Percentiles rank a stretch among this genome's conserved stretches.
Evolutionary conservation across 1,140 invertebrate species (phyloP).

Genomic region (Brachionus rotundiformis): DNA sequence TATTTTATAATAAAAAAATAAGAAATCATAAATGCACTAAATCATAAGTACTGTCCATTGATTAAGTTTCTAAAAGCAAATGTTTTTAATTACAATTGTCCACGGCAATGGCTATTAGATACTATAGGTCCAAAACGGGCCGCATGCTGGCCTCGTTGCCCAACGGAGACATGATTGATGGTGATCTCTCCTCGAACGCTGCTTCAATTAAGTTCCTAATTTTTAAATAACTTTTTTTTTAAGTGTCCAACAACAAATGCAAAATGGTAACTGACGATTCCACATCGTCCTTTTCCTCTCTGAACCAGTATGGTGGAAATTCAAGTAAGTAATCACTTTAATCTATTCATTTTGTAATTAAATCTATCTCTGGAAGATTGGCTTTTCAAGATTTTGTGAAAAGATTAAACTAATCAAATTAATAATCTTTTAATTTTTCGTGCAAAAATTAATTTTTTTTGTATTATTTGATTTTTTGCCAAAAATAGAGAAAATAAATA

Average conservation of each 20-base stretch:
- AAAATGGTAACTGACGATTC: slow-evolving; percentile 47
- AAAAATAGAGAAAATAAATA: too few relatives aligned
- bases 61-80: background rate
- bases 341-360: too few relatives aligned
- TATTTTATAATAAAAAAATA: too few relatives aligned
- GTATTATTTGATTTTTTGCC: too few relatives aligned
- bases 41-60: background rate
- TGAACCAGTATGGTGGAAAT: slow-evolving; percentile 26
- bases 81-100: background rate
- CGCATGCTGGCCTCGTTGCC: slow-evolving; percentile 47
- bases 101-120: slow-evolving; percentile 21
- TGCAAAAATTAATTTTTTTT: too few relatives aligned
- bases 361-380: too few relatives aligned
- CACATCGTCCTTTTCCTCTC: slow-evolving; percentile 6
- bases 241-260: slow-evolving; percentile 43
- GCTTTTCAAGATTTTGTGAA: too few relatives aligned
- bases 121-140: slow-evolving; percentile 46
- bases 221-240: slow-evolving; percentile 1
- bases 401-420: too few relatives aligned
- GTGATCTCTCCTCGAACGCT: background rate
- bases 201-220: background rate
- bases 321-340: slow-evolving; percentile 33
- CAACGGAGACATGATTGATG: slow-evolving; percentile 48
- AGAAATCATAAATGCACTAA: too few relatives aligned
- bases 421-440: too few relatives aligned